Evolutionary conservation across 2,888 invertebrate species (phyloP).

Genomic region (Heliconius hortense): DNA sequence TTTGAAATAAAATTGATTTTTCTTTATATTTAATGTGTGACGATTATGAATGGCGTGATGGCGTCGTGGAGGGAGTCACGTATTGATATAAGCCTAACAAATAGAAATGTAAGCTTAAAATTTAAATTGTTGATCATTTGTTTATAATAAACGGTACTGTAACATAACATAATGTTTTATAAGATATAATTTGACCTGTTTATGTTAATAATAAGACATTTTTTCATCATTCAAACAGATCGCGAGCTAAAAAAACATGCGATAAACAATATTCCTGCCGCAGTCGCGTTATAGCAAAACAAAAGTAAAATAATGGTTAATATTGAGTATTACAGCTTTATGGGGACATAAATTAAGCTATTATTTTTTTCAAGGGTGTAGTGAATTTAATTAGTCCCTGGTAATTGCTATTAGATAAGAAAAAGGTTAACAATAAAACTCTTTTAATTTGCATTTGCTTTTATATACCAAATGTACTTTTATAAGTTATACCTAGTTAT

Average conservation of each 20-base stretch:
- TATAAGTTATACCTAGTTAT: too few relatives aligned
- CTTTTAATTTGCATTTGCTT: too few relatives aligned
- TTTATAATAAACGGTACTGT: not conserved
- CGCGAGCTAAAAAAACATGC: not conserved
- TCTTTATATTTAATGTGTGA: slow-evolving; percentile 27
- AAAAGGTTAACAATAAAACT: not conserved
- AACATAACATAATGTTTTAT: not conserved
- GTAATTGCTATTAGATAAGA: not conserved
- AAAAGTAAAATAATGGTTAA: slow-evolving; percentile 7
- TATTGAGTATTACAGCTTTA: not conserved
- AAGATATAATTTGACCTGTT: slow-evolving; percentile 5
- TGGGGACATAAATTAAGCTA: slow-evolving; percentile 10
- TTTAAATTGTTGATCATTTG: not conserved
- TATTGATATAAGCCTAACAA: slow-evolving; percentile 37
- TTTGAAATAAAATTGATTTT: slow-evolving; percentile 11
- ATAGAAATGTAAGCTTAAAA: slow-evolving; percentile 2
- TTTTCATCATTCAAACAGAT: not conserved
- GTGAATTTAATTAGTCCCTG: not conserved
- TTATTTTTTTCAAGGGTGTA: slow-evolving; percentile 9
- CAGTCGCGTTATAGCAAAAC: slow-evolving; percentile 8
- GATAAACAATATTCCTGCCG: not conserved
- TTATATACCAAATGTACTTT: too few relatives aligned
- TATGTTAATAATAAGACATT: not conserved
- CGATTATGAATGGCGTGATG: slow-evolving; percentile 41
- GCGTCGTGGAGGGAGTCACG: slow-evolving; percentile 51